Evolutionary conservation across 2,113 vertebrate species (phyloP).

Genomic region (Paradisaea rubra): DNA sequence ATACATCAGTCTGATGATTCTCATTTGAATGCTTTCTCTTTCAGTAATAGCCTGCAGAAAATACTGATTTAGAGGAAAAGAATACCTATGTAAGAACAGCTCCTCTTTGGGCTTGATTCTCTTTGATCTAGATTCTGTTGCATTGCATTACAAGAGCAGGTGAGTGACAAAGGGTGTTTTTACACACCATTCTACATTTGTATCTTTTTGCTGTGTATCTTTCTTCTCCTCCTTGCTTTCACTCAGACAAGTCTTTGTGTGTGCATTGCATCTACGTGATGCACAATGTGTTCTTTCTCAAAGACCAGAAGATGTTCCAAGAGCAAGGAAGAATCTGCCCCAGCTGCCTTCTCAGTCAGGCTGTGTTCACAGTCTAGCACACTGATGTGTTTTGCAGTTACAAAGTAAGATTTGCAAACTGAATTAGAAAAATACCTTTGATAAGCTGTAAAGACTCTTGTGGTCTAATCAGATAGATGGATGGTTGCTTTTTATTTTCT

Average conservation of each 20-base stretch:
- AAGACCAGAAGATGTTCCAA: not conserved
- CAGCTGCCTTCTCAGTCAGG: not conserved
- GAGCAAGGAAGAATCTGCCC: not conserved
- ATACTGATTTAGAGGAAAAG: not conserved
- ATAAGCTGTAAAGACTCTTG: not conserved
- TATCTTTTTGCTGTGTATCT: not conserved
- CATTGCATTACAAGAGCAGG: not conserved
- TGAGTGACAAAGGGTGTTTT: not conserved
- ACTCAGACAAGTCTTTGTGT: not conserved
- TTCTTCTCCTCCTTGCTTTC: not conserved
- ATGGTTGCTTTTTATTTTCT: not conserved
- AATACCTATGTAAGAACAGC: not conserved
- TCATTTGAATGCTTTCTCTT: not conserved
- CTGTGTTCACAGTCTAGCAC: not conserved
- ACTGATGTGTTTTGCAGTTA: not conserved
- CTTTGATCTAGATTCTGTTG: not conserved
- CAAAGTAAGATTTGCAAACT: not conserved
- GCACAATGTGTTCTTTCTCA: not conserved
- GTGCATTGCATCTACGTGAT: not conserved
- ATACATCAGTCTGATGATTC: not conserved
- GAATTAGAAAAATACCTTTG: not conserved
- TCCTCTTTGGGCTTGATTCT: not conserved
- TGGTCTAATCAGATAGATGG: not conserved
- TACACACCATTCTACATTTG: fast-evolving
- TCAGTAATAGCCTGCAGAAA: not conserved